Base-by-base conservation (phyloP, 1,140 invertebrate genomes). In the Lepidotrigona ventralis region DNA sequence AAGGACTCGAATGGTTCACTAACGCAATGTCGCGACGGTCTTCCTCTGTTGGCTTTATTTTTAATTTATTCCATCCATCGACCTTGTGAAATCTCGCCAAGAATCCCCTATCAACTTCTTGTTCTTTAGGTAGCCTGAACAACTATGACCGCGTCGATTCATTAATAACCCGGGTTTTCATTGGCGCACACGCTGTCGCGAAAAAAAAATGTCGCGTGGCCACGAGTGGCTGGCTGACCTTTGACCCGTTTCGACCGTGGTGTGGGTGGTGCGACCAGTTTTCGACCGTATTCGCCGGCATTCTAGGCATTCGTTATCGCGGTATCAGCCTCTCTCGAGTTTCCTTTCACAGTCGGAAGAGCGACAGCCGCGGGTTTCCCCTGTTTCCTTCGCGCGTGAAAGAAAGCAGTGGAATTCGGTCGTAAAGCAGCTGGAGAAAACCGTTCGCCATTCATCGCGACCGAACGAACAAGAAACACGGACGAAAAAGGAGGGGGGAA, bases 141-240 rank as follows among this genome's bases (percentile, higher is more conserved):
- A 19, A 77, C 83, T 83, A 58, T 84, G 88, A 89, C 90, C 87
- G 89, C 83, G 78, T 84, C 88, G 90, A 92, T 93, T 92, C 91
- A 93, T 92, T 93, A 92, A 93, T 93, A 93, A 93, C 86, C 90
- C 89, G 89, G 89, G 89, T 91, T 92, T 90, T 90, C 91, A 91
- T 92, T 91, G 91, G 89, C 90, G 88, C 88, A 85, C 86, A 88
- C 80, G 90, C 3, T 39, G n/a, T 77, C 39, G 80, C 78, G 87
- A 56, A 74, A 91, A 74, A 91, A 90, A 91, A 92, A 91, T 46
- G 39, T 91, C 86, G 87, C 90, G 83, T 85, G 87, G 79, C 15
- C 76, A 76, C 85, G 80, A 78, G 75, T 70, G 74, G 54, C 71
- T 85, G 90, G 54, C 71, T 85, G 90, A 92, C 90, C 91, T 75